Percentiles rank a stretch among this genome's conserved stretches.
Conservation (phyloP, 2,797 vertebrate species). For the Thaleichthys pacificus region DNA sequence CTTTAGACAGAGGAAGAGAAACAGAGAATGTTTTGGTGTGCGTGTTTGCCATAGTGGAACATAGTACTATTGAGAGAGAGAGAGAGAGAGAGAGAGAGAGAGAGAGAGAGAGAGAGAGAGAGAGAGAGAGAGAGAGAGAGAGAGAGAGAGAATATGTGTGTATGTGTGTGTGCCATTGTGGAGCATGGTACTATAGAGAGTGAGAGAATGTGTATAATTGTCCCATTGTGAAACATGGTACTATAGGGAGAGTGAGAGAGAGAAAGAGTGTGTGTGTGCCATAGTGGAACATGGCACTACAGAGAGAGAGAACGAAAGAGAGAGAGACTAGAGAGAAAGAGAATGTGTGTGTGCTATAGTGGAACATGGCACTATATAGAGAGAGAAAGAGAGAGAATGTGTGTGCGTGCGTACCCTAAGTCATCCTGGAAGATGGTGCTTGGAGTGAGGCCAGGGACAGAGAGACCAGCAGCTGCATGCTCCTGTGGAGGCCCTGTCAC, state of each 20-base stretch:
- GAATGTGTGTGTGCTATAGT: not conserved
- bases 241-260: too few relatives aligned
- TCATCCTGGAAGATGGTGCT: constrained; percentile 94
- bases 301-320: not conserved
- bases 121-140: too few relatives aligned
- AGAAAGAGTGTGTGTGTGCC: not conserved
- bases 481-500: constrained; percentile 87
- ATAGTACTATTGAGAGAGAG: too few relatives aligned
- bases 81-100: too few relatives aligned
- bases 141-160: too few relatives aligned
- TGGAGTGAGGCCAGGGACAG: constrained; percentile 74
- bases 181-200: too few relatives aligned
- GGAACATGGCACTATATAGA: not conserved
- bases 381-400: not conserved
- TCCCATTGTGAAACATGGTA: too few relatives aligned
- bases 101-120: too few relatives aligned
- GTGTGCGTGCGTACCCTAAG: constrained; percentile 77
- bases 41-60: too few relatives aligned
- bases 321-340: not conserved
- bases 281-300: not conserved
- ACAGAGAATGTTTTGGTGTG: too few relatives aligned
- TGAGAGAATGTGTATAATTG: too few relatives aligned
- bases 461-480: constrained; percentile 62
- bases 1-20: too few relatives aligned
- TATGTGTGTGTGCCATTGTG: not conserved